phyloP scores from a whole-genome alignment of 2,797 vertebrate species.

The Bryconaethiops microstoma region DNA sequence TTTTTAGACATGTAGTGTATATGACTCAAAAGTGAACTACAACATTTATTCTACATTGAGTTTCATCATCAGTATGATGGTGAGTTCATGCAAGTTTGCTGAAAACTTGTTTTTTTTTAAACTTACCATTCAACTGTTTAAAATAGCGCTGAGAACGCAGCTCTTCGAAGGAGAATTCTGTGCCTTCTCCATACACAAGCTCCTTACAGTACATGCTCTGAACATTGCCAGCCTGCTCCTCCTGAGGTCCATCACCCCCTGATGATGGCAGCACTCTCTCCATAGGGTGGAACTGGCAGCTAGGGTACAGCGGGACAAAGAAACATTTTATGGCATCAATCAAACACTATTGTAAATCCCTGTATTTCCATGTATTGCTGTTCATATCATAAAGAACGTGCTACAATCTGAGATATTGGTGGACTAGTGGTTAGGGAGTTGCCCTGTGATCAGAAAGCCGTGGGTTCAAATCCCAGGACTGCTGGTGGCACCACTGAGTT shows the following conservation, averaged over 20 bases:
- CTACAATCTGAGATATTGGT: no score
- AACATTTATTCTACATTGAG: no score
- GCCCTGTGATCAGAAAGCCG: no score
- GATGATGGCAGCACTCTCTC: conserved; percentile 6
- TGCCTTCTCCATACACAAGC: conserved; percentile 74
- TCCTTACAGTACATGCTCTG: conserved; percentile 83
- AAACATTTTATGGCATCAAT: not conserved
- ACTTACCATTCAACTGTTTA: conserved; percentile 11
- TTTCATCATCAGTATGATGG: no score
- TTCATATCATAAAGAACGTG: no score
- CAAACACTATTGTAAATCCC: not conserved
- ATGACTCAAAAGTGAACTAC: no score
- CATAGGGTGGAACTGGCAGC: not conserved
- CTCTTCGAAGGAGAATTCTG: conserved; percentile 86
- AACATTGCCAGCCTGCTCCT: conserved; percentile 53
- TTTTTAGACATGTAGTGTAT: no score
- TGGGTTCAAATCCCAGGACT: no score
- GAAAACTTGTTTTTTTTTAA: conserved; percentile 23
- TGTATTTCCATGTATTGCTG: not conserved
- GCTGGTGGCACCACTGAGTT: no score
- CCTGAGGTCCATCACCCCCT: conserved; percentile 42
- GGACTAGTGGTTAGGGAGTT: no score
- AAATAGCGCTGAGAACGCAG: conserved; percentile 80
- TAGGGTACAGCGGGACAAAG: not conserved
- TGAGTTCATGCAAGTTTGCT: not conserved